Evolutionary conservation across 2,888 invertebrate genomes (phyloP).

Genomic region (Alsophila aescularia): DNA sequence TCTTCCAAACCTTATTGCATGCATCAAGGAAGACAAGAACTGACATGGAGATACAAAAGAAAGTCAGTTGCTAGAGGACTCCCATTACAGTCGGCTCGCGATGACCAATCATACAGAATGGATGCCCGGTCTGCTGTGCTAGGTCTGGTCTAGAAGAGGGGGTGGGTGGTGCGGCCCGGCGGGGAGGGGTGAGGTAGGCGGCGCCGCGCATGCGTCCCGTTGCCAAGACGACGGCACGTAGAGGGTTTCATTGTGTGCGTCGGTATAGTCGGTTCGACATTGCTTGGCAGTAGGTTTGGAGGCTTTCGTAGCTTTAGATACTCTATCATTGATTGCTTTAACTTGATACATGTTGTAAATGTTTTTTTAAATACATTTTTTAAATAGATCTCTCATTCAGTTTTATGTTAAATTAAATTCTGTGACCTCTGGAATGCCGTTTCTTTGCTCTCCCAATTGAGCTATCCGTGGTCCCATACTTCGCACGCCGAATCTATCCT

Average conservation of each 20-base stretch:
- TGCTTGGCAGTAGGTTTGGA: slow-evolving; percentile 3
- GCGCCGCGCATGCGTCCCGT: slow-evolving; percentile 84
- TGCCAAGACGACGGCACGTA: slow-evolving; percentile 87
- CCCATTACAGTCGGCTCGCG: slow-evolving; percentile 26
- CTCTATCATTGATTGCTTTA: too few relatives aligned
- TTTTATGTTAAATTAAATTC: too few relatives aligned
- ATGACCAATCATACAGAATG: slow-evolving; percentile 42
- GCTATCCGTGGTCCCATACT: too few relatives aligned
- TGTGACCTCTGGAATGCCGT: too few relatives aligned
- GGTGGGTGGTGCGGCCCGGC: slow-evolving; percentile 47
- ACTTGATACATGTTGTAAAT: too few relatives aligned
- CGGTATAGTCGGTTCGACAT: slow-evolving; percentile 16
- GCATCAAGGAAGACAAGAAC: neutral
- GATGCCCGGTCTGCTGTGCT: slow-evolving; percentile 37
- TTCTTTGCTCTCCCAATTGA: too few relatives aligned
- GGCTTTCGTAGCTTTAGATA: neutral
- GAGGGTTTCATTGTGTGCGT: slow-evolving; percentile 62
- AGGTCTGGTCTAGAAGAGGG: slow-evolving; percentile 52
- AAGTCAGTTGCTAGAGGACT: slow-evolving; percentile 28
- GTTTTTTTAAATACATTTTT: too few relatives aligned
- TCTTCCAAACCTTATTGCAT: slow-evolving; percentile 8
- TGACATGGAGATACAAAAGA: slow-evolving; percentile 4
- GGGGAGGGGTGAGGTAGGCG: slow-evolving; percentile 70
- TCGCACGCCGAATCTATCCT: too few relatives aligned
- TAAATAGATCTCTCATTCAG: too few relatives aligned